Conservation (phyloP, 2,797 vertebrate species). For the Knipowitschia caucasica region DNA sequence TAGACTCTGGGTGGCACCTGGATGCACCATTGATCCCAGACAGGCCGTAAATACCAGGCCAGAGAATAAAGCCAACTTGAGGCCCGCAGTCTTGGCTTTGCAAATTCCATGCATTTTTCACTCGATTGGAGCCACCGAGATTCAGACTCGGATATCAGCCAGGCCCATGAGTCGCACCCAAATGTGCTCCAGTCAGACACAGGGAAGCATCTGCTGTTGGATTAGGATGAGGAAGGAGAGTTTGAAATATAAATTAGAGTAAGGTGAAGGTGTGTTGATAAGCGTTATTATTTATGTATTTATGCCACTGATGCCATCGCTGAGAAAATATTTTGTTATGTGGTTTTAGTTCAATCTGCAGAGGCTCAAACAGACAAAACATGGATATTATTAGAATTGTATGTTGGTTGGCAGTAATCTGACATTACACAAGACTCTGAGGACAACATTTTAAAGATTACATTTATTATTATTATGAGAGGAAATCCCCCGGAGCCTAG, state of each 20-base stretch:
- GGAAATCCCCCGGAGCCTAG: no score
- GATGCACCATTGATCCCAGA: slow-evolving; percentile 38
- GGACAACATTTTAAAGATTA: no score
- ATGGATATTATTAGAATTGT: no score
- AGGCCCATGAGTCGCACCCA: slow-evolving; percentile 46
- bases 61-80: slow-evolving; percentile 57
- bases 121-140: slow-evolving; percentile 66
- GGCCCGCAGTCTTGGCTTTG: slow-evolving; percentile 71
- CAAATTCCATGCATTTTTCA: slow-evolving; percentile 78
- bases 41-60: slow-evolving; percentile 61
- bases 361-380: no score
- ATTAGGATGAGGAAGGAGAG: slow-evolving; percentile 7
- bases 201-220: slow-evolving; percentile 15
- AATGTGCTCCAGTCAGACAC: slow-evolving; percentile 45
- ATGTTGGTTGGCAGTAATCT: no score
- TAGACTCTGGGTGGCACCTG: slow-evolving; percentile 10
- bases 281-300: no score
- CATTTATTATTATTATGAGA: no score
- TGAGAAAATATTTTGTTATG: no score
- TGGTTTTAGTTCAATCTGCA: no score
- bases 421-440: no score
- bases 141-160: slow-evolving; percentile 54
- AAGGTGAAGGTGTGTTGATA: no score
- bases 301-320: no score
- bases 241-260: slow-evolving; percentile 32